Conservation (phyloP, 2,797 vertebrate genomes). For the Phoeniculus purpureus region DNA sequence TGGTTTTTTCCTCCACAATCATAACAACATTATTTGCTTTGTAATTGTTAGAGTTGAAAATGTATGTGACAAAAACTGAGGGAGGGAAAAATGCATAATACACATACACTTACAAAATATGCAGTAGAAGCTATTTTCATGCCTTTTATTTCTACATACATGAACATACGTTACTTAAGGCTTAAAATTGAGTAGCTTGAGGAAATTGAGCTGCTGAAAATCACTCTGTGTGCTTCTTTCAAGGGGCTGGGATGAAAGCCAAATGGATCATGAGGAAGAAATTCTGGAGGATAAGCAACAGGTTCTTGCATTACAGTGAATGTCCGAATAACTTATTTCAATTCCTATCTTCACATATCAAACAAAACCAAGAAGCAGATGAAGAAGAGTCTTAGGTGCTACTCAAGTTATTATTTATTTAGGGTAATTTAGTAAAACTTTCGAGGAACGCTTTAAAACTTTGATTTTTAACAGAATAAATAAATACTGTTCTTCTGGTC, state of each 20-base stretch:
- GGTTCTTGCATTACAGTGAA: slow-evolving; percentile 76
- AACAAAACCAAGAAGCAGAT: not conserved
- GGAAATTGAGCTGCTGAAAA: not conserved
- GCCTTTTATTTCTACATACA: not conserved
- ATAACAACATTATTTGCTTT: not conserved
- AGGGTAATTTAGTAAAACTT: slow-evolving; percentile 25
- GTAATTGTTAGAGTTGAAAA: not conserved
- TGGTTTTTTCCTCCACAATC: not conserved
- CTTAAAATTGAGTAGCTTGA: not conserved
- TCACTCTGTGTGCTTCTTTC: slow-evolving; percentile 35
- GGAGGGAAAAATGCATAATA: not conserved
- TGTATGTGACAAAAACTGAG: not conserved
- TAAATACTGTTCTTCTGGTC: not conserved
- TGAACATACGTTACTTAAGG: not conserved
- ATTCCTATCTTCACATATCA: not conserved
- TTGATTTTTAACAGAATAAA: not conserved
- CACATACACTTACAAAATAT: not conserved
- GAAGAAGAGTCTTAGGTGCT: not conserved
- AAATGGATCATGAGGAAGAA: slow-evolving; percentile 76
- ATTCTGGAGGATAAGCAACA: slow-evolving; percentile 75
- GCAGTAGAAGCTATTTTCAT: not conserved
- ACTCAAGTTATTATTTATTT: not conserved
- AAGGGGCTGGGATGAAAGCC: slow-evolving; percentile 65
- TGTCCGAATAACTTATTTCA: not conserved
- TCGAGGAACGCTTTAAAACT: slow-evolving; percentile 59